A percentile compares a stretch with the other conserved stretches of the same genome.
These are phyloP conservation scores for Macroglossus sobrinus DNA, from an alignment of 2,113 vertebrate genomes.

Conservation along the genomic window DNA sequence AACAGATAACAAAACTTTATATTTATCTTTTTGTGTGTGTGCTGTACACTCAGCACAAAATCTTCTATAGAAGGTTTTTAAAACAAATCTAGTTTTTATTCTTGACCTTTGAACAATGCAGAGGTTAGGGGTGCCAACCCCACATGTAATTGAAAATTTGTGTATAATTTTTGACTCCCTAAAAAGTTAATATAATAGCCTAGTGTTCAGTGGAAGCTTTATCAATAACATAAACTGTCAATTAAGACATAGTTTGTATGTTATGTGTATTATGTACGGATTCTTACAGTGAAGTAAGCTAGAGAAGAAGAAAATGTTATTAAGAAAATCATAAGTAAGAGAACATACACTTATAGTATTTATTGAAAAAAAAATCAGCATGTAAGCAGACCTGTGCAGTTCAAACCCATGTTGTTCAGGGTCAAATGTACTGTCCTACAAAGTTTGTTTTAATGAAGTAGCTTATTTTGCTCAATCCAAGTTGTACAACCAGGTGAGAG, in stretches of 20 bases:
- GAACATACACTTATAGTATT: background rate
- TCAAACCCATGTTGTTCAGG: background rate
- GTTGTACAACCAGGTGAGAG: background rate
- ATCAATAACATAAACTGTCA: background rate
- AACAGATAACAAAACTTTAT: background rate
- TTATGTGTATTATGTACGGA: background rate
- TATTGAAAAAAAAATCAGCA: background rate
- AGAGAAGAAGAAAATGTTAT: background rate
- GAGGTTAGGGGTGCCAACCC: background rate
- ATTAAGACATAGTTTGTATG: background rate
- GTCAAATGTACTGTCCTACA: background rate
- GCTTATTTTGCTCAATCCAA: background rate
- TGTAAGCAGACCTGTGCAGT: background rate
- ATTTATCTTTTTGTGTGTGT: background rate
- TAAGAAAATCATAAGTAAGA: background rate
- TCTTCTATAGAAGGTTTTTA: background rate
- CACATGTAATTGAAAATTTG: background rate
- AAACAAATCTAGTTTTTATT: background rate
- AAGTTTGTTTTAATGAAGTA: background rate
- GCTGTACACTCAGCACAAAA: background rate
- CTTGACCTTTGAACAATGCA: background rate
- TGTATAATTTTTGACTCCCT: background rate
- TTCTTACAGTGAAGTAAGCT: background rate
- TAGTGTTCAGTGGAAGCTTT: background rate
- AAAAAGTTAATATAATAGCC: background rate